Percentiles rank a stretch among this genome's conserved stretches.
Conservation (phyloP, 2,113 vertebrate species). For the Neogale vison region DNA sequence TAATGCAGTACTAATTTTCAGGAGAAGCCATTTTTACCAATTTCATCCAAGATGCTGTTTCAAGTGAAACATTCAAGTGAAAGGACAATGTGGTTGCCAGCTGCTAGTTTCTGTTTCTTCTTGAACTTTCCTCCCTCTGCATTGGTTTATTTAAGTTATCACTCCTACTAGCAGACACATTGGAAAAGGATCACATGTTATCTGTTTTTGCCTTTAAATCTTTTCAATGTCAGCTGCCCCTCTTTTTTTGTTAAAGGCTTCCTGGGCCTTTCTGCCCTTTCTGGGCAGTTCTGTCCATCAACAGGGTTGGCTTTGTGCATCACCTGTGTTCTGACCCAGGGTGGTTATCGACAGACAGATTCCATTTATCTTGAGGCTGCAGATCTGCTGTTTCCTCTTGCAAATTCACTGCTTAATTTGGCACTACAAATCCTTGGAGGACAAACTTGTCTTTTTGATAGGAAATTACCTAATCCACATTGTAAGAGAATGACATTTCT, state of each 20-base stretch:
- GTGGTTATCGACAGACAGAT: not conserved
- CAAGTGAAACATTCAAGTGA: not conserved
- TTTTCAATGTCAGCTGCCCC: not conserved
- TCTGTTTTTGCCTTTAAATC: not conserved
- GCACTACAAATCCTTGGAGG: not conserved
- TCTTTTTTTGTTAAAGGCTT: not conserved
- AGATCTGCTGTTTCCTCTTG: not conserved
- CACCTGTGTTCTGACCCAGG: not conserved
- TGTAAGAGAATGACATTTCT: not conserved
- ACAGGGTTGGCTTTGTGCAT: not conserved
- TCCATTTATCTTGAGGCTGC: not conserved
- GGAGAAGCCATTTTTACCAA: not conserved
- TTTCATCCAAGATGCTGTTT: not conserved
- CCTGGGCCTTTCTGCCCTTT: too few species aligned
- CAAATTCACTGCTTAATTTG: not conserved
- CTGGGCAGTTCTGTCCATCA: not conserved
- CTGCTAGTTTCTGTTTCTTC: not conserved
- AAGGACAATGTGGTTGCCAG: not conserved
- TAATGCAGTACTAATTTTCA: not conserved
- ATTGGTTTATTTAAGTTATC: not conserved
- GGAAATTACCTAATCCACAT: not conserved
- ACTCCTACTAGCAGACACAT: not conserved
- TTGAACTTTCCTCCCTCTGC: not conserved
- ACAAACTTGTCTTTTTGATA: not conserved
- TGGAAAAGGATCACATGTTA: not conserved